Percentiles rank a stretch among this genome's conserved stretches.
Conservation (phyloP, 2,888 invertebrate species). For the Amblyjoppa proteus region DNA sequence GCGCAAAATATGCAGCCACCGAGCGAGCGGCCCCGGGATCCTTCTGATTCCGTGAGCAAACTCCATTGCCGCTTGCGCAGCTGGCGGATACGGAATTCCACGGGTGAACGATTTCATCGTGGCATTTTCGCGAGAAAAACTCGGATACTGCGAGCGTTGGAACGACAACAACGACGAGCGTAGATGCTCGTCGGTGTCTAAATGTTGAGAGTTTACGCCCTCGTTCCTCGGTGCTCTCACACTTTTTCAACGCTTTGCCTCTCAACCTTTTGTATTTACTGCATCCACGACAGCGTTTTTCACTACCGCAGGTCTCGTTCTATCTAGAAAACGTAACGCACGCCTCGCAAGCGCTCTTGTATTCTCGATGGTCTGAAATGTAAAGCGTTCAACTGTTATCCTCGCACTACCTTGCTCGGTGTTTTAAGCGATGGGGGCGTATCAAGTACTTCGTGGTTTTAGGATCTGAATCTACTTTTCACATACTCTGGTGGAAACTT, state of each 20-base stretch:
- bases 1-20: slow-evolving; percentile 48
- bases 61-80: slow-evolving; percentile 47
- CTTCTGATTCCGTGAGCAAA: slow-evolving; percentile 58
- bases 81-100: slow-evolving; percentile 54
- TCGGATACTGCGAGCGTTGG: slow-evolving; percentile 29
- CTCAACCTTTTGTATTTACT: slow-evolving; percentile 14
- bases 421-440: not conserved
- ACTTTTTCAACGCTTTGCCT: slow-evolving; percentile 13
- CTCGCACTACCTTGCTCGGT: not conserved
- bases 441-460: slow-evolving; percentile 1
- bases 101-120: slow-evolving; percentile 53
- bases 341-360: not conserved
- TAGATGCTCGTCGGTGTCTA: not conserved
- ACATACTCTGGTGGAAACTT: not conserved
- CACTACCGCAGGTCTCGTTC: slow-evolving; percentile 21
- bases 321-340: slow-evolving; percentile 39
- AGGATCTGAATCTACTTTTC: not conserved
- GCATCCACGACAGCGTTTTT: not conserved
- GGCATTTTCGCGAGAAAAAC: slow-evolving; percentile 43
- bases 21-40: slow-evolving; percentile 25
- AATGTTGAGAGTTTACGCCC: slow-evolving; percentile 36
- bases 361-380: slow-evolving; percentile 38
- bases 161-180: slow-evolving; percentile 29
- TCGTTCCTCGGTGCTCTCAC: slow-evolving; percentile 26
- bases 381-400: slow-evolving; percentile 26